Evolutionary conservation across 53 echinoderm and acorn worm species (phyloP), one percentile per base, ranked within the genome.

Genomic region (Hippasteria phrygiana): DNA sequence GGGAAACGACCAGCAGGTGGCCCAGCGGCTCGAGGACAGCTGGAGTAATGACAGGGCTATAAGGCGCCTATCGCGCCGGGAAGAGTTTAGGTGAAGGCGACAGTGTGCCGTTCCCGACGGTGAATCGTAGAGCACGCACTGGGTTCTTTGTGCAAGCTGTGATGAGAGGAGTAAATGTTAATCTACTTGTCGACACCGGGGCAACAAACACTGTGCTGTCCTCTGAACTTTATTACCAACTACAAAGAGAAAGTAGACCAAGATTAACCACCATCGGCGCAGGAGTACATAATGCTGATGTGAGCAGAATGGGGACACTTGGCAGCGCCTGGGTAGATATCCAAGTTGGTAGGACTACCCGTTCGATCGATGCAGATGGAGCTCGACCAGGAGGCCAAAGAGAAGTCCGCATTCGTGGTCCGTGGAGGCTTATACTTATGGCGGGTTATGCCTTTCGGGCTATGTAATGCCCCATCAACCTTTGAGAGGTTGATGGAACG

Each of bases 401-500:
- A 53, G 40, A 78, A 89, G 32, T 38, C 90, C 14, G 37, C 89
- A 48, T 78, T 89, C 37, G 65, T 75, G 40, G 63, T 64, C 5
- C 63, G 59, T n/a, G n/a, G 0, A 43, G 70, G 34, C 13, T 20
- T 88, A 13, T 89, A 67, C 45, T 59, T 48, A 5, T 89, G 78
- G 51, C 50, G 67, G 26, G 89, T 89, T 5, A 80, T 88, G 78
- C 89, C 89, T 0, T 78, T 89, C 42, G 88, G 78, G 10, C 62
- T 88, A 3, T 75, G 62, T 41, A 88, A 88, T 0, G 88, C 88
- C 18, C 89, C 89, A 1, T 64, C 89, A 28, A 80, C 80, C 0
- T 89, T 89, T 80, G 89, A 89, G 59, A n/a, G 89, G 1, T 55
- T 89, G 0, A 89, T n/a, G n/a, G n/a, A n/a, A n/a, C n/a, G n/a